Evolutionary conservation across 1,140 invertebrate genomes (phyloP).

Genomic region (Solen grandis): DNA sequence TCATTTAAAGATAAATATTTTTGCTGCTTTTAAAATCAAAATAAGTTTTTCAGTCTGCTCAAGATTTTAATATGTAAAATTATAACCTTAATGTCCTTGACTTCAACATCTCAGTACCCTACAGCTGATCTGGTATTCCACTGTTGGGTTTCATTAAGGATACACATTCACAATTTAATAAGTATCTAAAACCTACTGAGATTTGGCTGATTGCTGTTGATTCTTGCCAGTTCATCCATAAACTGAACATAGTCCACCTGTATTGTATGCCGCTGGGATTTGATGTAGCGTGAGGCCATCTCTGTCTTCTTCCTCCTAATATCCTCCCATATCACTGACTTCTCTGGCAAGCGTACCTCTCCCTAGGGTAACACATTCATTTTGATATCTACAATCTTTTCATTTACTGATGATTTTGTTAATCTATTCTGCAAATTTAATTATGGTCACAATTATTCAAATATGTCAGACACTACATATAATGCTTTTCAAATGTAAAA

Average conservation of each 20-base stretch:
- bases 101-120: background rate
- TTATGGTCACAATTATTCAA: background rate
- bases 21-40: background rate
- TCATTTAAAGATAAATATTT: background rate
- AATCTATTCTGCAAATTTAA: too few relatives aligned
- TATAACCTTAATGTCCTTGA: background rate
- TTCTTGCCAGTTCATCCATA: conserved; percentile 81
- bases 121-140: background rate
- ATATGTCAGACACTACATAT: too few relatives aligned
- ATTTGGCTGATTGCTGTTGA: conserved; percentile 80
- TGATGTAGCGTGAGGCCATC: conserved; percentile 65
- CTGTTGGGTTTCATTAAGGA: background rate
- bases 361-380: conserved; percentile 56
- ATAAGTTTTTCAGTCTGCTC: background rate
- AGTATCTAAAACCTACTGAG: conserved; percentile 61
- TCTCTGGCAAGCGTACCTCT: conserved; percentile 59
- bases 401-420: background rate
- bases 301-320: conserved; percentile 63
- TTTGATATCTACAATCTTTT: background rate
- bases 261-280: conserved; percentile 69
- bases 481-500: too few relatives aligned
- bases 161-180: background rate
- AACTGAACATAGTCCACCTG: conserved; percentile 80
- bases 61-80: background rate
- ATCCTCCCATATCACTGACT: conserved; percentile 69